Conservation (phyloP, 2,888 invertebrate genomes). For the Gasteruption jaculator region DNA sequence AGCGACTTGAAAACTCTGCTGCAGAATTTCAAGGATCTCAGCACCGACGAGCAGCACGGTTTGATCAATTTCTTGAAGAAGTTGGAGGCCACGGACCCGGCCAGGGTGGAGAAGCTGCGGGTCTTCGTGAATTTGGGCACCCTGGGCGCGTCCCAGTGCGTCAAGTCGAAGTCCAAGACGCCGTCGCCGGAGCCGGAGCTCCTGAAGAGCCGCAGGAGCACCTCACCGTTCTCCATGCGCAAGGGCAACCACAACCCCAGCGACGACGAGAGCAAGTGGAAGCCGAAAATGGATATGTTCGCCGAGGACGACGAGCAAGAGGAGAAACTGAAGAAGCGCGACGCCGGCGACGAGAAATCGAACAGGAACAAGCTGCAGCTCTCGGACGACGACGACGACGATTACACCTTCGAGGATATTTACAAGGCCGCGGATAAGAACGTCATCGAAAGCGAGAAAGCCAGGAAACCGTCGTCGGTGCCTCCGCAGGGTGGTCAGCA, state of each 20-base stretch:
- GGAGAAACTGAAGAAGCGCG: slow-evolving; percentile 23
- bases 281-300: slow-evolving; percentile 46
- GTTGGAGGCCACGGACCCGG: slow-evolving; percentile 71
- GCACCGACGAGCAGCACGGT: slow-evolving; percentile 77
- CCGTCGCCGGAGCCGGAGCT: slow-evolving; percentile 26
- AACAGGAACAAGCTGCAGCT: slow-evolving; percentile 57
- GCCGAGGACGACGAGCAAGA: slow-evolving; percentile 45
- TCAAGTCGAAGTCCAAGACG: slow-evolving; percentile 21
- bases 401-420: slow-evolving; percentile 80
- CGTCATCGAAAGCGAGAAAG: slow-evolving; percentile 62
- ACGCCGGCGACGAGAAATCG: slow-evolving; percentile 40
- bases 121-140: slow-evolving; percentile 67
- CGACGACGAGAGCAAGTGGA: slow-evolving; percentile 45
- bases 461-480: slow-evolving; percentile 53
- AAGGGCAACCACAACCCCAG: slow-evolving; percentile 51
- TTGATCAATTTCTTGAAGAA: slow-evolving; percentile 78
- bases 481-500: too few relatives aligned
- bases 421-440: slow-evolving; percentile 73
- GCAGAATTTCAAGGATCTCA: slow-evolving; percentile 77
- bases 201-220: slow-evolving; percentile 32
- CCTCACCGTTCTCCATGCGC: slow-evolving; percentile 55
- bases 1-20: slow-evolving; percentile 74
- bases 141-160: slow-evolving; percentile 23
- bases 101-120: slow-evolving; percentile 71
- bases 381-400: slow-evolving; percentile 73